Evolutionary conservation across 1,140 invertebrate genomes (phyloP), one percentile per base, ranked within the genome.

Genomic region (Micrasema longulum): DNA sequence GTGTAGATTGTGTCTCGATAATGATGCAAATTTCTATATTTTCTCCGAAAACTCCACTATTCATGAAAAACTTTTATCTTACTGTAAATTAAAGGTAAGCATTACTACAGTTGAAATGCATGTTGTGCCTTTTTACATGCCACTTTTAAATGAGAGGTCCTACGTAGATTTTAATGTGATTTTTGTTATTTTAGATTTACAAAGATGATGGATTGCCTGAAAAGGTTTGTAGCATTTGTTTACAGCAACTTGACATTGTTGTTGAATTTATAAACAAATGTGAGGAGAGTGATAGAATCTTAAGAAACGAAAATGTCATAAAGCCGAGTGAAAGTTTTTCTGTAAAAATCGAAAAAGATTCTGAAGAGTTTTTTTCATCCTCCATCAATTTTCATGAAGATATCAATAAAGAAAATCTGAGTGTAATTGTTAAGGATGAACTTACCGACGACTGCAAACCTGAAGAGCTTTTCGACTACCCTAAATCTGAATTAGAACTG

Each of bases 221-320:
- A n/a, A n/a, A 57, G 50, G 41, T 71, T 7, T 70, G 38, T 16
- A n/a, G 26, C n/a, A 7, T 26, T 16, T 70, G 55, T 35, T 7
- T 60, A 0, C 11, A 50, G 12, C 41, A 45, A 53, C 50, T 68
- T n/a, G 36, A 55, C 12, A 2, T 43, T 43, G 35, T 64, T 43
- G 31, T 68, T 16, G 62, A 74, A 14, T 64, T 74, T 31, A 63
- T 38, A 12, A 52, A 43, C 23, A 73, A 20, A 38, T 55, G 48
- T 60, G 67, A 74, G 68, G 64, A 57, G 47, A 71, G 50, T 55
- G 71, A 76, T 26, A 74, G 14, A 70, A n/a, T 63, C 26, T 14
- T 57, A 11, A 70, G 67, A 52, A 71, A 26, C 11, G 12, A 63
- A 12, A n/a, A 12, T 35, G 14, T 26, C 1, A 11, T 11, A 26